Evolutionary conservation across 1,140 invertebrate genomes (phyloP), one percentile per base, ranked within the genome.

Genomic region (Eurosta solidaginis): DNA sequence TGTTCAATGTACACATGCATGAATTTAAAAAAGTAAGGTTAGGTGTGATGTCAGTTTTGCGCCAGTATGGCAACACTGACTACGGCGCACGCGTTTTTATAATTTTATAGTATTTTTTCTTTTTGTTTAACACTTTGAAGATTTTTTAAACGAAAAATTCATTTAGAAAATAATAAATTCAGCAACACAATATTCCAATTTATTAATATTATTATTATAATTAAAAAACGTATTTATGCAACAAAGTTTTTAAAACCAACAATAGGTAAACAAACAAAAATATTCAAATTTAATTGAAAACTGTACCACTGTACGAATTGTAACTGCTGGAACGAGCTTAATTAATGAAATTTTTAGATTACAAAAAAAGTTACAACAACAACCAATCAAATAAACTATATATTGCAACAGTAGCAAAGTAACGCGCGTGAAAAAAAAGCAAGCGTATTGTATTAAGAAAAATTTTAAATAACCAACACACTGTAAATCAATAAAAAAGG

Each of bases 281-380:
- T 74, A 33, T 40, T 14, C 1, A 7, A 45, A 27, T 17, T 42
- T n/a, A 40, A 74, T 45, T 45, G 44, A 25, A 45, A 45, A 74
- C 42, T 45, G 40, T 74, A 74, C 44, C 44, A 45, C n/a, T n/a
- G 17, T 22, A 74, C 10, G 73, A 74, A 27, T 74, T 44, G 25
- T 74, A 47, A 74, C 44, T 74, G 40, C 40, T 74, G 73, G 29
- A 47, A 74, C 27, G 44, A 74, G 42, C 40, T 74, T 74, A 45
- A 45, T 74, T 44, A 74, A 29, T 36, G n/a, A n/a, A 45, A 45
- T 47, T 74, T 74, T 74, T 74, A 25, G 27, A 45, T 45, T 74
- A 45, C 44, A 27, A 74, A 40, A 74, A 45, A 25, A 47, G 29
- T 3, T 17, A 47, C 40, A 29, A 47, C 40, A 42, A 36, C 14